Conservation (phyloP, 2,888 invertebrate genomes). For the Caenorhabditis becei region DNA sequence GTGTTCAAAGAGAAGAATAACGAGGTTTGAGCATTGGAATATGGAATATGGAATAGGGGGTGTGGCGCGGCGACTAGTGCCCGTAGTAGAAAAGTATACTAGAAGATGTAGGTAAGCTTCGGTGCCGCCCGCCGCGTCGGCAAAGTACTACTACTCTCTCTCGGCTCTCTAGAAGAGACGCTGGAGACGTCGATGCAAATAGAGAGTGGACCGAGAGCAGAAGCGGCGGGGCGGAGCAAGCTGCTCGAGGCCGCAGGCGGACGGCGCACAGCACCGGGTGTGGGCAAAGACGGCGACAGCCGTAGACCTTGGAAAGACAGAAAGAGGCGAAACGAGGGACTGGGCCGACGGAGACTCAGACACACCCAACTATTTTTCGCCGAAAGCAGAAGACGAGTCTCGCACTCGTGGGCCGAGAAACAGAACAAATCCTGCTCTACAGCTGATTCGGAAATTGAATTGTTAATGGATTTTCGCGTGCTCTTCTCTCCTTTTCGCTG, state of each 20-base stretch:
- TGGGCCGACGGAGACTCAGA: conserved; percentile 34
- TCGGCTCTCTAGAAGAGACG: conserved; percentile 26
- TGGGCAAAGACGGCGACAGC: conserved; percentile 25
- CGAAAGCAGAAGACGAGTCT: conserved; percentile 2
- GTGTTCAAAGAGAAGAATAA: conserved; percentile 51
- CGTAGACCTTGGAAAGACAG: conserved; percentile 21
- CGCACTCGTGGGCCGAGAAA: conserved; percentile 25
- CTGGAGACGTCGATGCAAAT: conserved; percentile 26
- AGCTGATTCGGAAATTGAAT: conserved; percentile 56
- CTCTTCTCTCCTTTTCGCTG: conserved; percentile 9
- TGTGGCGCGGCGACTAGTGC: conserved; percentile 31
- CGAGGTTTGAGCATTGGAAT: conserved; percentile 48
- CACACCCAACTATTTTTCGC: conserved; percentile 48
- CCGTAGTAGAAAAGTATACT: conserved; percentile 43
- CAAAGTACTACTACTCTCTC: conserved; percentile 57
- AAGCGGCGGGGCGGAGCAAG: conserved; percentile 51
- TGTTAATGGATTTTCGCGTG: conserved; percentile 25
- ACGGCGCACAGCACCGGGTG: conserved; percentile 47
- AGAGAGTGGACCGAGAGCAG: conserved; percentile 28
- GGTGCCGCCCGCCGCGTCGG: conserved; percentile 44
- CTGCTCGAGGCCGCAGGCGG: conserved; percentile 52
- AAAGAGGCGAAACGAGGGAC: neutral
- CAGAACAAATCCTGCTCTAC: conserved; percentile 25
- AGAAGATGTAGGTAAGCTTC: conserved; percentile 58
- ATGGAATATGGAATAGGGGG: conserved; percentile 11